These are phyloP conservation scores for Anisognathus igniventris DNA, from an alignment of 2,797 vertebrate genomes.

Conservation along the genomic window DNA sequence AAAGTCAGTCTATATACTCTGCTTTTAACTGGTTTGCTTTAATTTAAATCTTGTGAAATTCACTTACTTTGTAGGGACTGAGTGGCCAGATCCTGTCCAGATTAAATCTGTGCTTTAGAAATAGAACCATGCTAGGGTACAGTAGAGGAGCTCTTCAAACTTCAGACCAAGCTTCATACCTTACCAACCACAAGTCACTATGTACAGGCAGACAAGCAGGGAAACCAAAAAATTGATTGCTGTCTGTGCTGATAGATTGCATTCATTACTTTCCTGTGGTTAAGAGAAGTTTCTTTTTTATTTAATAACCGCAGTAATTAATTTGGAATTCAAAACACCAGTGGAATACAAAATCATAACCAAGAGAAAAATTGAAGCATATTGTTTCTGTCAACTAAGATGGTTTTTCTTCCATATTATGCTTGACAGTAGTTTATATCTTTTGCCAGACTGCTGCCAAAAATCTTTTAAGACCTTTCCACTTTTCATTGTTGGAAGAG, in stretches of 20 bases:
- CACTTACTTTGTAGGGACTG: background rate
- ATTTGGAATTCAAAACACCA: background rate
- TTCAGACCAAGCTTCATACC: background rate
- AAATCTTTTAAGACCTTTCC: background rate
- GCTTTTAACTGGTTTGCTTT: background rate
- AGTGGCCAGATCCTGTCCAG: background rate
- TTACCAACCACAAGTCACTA: background rate
- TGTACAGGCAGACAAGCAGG: background rate
- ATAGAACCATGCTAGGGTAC: background rate
- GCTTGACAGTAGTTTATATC: background rate
- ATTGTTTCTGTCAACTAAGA: background rate
- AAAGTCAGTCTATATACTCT: background rate
- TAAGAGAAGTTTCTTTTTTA: background rate
- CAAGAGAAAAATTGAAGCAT: background rate
- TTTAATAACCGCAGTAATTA: background rate
- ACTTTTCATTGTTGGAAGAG: background rate
- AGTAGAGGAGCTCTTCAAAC: background rate
- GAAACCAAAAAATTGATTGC: background rate
- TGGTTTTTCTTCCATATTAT: background rate
- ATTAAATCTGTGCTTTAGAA: background rate
- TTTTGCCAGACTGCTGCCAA: constrained; percentile 1
- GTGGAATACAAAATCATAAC: background rate
- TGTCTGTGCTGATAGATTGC: background rate
- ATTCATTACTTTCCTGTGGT: background rate
- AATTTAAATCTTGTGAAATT: background rate